A percentile compares a stretch with the other conserved stretches of the same genome.
Conservation (phyloP, 2,797 vertebrate genomes). For the Myotis vivesi region DNA sequence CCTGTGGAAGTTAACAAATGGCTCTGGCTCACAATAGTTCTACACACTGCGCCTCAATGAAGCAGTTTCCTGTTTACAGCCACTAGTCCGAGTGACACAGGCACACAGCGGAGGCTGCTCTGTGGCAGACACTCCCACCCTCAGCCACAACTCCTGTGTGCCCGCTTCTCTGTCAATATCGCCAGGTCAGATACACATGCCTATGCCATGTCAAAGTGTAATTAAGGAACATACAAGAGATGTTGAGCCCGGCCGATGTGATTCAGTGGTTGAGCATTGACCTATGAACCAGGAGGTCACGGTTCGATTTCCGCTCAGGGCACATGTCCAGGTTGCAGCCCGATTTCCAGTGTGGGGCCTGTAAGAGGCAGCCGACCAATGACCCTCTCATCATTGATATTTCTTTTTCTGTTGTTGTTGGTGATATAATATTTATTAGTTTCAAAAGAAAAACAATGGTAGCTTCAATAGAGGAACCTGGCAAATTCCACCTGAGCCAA, state of each 20-base stretch:
- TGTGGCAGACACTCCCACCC: neutral
- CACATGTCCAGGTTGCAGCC: too few species aligned
- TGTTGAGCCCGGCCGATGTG: neutral
- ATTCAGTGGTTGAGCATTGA: too few species aligned
- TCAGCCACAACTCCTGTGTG: neutral
- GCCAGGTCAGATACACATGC: neutral
- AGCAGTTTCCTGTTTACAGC: conserved; percentile 55
- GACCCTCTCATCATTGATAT: too few species aligned
- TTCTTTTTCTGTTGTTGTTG: too few species aligned
- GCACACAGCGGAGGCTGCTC: neutral
- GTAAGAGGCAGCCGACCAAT: too few species aligned
- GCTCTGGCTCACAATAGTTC: conserved; percentile 41
- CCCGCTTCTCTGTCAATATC: neutral
- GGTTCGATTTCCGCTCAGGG: too few species aligned
- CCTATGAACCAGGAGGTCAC: too few species aligned
- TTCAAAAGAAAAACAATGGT: neutral
- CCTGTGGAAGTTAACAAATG: conserved; percentile 14
- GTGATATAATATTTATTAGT: neutral
- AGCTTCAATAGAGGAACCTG: neutral
- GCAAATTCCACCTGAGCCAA: neutral
- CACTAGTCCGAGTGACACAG: conserved; percentile 8
- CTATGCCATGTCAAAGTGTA: neutral
- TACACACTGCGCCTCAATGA: conserved; percentile 19
- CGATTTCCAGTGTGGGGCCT: too few species aligned
- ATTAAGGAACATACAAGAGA: neutral